Conservation (phyloP, 2,113 vertebrate species). For the Gadus macrocephalus region DNA sequence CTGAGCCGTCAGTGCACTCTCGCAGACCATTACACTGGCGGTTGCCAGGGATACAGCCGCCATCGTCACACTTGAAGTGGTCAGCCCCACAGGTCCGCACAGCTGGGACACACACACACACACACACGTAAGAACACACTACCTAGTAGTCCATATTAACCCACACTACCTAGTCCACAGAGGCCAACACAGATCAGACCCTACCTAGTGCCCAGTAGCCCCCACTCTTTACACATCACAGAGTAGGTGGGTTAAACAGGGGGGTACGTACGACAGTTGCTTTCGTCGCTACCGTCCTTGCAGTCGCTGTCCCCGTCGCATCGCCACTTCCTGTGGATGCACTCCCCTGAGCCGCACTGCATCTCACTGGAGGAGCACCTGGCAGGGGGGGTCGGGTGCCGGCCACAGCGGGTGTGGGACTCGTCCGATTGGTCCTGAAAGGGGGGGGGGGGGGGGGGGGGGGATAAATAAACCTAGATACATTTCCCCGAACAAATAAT, state of each 20-base stretch:
- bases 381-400: slow-evolving; percentile 75
- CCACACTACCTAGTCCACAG: too few species aligned
- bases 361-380: slow-evolving; percentile 84
- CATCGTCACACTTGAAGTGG: slow-evolving; percentile 93
- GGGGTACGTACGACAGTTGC: slow-evolving; percentile 85
- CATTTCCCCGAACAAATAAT: too few species aligned
- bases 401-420: slow-evolving; percentile 84
- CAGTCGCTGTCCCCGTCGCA: slow-evolving; percentile 95
- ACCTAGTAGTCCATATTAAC: background rate
- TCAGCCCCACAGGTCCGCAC: slow-evolving; percentile 86
- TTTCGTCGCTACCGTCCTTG: slow-evolving; percentile 93
- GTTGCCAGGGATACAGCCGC: slow-evolving; percentile 85
- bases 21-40: slow-evolving; percentile 87
- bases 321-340: slow-evolving; percentile 95
- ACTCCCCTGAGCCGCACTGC: slow-evolving; percentile 88
- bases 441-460: background rate
- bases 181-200: too few species aligned
- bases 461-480: too few species aligned
- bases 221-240: too few species aligned
- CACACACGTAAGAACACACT: background rate
- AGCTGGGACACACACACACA: slow-evolving; percentile 65
- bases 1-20: slow-evolving; percentile 89
- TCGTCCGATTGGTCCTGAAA: slow-evolving; percentile 88
- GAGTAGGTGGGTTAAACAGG: too few species aligned
- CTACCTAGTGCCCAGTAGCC: too few species aligned